Percentiles rank a stretch among this genome's conserved stretches.
These are phyloP conservation scores for Octomys mimax DNA, from an alignment of 2,797 vertebrate species.

Conservation along the genomic window DNA sequence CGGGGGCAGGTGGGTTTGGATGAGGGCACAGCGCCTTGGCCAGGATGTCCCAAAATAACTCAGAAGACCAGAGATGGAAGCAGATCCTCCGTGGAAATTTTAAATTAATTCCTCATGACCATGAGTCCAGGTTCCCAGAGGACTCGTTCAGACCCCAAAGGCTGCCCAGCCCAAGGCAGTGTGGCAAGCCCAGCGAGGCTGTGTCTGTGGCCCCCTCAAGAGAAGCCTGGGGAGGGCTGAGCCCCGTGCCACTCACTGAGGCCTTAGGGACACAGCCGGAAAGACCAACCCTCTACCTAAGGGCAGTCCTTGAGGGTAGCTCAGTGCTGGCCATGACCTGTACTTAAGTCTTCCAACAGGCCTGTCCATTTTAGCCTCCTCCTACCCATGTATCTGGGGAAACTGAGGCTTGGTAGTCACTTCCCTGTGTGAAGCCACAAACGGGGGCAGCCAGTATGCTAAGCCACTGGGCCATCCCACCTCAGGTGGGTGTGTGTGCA, in stretches of 20 bases:
- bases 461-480: neutral
- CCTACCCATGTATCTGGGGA: neutral
- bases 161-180: neutral
- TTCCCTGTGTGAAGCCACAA: neutral
- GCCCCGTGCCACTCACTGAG: neutral
- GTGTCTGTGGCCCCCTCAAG: accelerated
- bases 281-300: neutral
- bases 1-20: constrained; percentile 32
- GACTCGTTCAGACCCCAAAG: neutral
- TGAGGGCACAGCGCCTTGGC: neutral
- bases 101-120: constrained; percentile 68
- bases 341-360: neutral
- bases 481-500: no score
- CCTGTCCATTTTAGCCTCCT: neutral
- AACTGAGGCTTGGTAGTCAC: neutral
- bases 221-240: neutral
- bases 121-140: neutral
- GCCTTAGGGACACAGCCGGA: neutral
- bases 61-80: neutral
- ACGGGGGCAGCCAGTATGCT: neutral
- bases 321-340: neutral
- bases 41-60: constrained; percentile 71
- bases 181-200: neutral
- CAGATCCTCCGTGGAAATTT: constrained; percentile 68
- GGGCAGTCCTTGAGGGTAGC: neutral